Percentiles rank a stretch among this genome's conserved stretches.
These are phyloP conservation scores for Sakesphorus luctuosus DNA, from an alignment of 2,113 vertebrate species.

Conservation along the genomic window DNA sequence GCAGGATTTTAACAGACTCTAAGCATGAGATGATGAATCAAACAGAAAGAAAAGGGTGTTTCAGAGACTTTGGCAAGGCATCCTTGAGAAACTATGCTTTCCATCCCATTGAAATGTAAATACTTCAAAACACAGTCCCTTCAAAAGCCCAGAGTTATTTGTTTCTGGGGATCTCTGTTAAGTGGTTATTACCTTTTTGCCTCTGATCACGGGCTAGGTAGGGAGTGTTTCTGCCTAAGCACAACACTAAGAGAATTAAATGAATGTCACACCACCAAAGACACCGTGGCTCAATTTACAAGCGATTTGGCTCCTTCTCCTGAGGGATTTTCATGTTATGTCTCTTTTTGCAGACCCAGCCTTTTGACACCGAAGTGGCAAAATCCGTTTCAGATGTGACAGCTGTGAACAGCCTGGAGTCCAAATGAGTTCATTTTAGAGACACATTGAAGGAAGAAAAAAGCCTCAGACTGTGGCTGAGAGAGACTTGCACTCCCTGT, in stretches of 20 bases:
- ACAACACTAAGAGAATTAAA: not conserved
- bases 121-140: constrained; percentile 5
- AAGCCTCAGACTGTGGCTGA: not conserved
- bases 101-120: constrained; percentile 69
- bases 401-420: constrained; percentile 10
- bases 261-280: not conserved
- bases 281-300: not conserved
- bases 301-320: not conserved
- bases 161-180: constrained; percentile 28
- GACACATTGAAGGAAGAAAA: not conserved
- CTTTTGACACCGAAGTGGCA: not conserved
- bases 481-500: not conserved
- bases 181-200: not conserved
- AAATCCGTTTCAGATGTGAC: constrained; percentile 1
- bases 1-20: constrained; percentile 38
- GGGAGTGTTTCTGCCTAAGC: not conserved
- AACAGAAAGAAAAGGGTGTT: constrained; percentile 51
- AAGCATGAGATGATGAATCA: constrained; percentile 64
- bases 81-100: constrained; percentile 43
- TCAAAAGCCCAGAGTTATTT: not conserved
- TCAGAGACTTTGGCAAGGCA: constrained; percentile 40
- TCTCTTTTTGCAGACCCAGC: not conserved
- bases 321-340: not conserved
- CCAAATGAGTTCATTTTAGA: not conserved
- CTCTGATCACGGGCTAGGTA: not conserved